Conservation (phyloP, 2,797 vertebrate species). For the Sebastiscus albofasciatus region DNA sequence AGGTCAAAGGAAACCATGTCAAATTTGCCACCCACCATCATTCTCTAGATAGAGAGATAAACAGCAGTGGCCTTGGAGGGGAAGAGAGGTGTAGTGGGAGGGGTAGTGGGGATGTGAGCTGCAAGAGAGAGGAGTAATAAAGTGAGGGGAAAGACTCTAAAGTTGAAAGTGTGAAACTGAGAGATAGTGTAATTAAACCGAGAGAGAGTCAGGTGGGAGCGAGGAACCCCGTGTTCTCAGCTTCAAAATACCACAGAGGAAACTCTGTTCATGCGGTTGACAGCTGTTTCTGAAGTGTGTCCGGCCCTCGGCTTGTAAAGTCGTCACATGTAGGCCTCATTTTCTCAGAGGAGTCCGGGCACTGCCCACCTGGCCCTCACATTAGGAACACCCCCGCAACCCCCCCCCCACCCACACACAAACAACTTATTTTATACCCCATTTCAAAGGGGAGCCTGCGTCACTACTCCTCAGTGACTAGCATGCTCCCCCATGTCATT, state of each 20-base stretch:
- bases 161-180: constrained; percentile 46
- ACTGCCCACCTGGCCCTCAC: constrained; percentile 68
- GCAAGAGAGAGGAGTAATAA: constrained; percentile 20
- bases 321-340: constrained; percentile 68
- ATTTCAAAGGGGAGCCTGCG: constrained; percentile 69
- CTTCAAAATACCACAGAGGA: constrained; percentile 62
- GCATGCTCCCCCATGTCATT: constrained; percentile 47
- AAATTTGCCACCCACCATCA: constrained; percentile 83
- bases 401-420: constrained; percentile 26
- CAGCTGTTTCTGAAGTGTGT: constrained; percentile 79
- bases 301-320: constrained; percentile 78
- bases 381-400: constrained; percentile 45
- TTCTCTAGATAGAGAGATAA: constrained; percentile 69
- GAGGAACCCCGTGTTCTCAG: constrained; percentile 36
- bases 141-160: background rate
- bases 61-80: constrained; percentile 55
- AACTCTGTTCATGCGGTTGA: constrained; percentile 67
- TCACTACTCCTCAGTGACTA: constrained; percentile 57
- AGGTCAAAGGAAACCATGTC: constrained; percentile 84
- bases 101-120: background rate
- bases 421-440: constrained; percentile 66
- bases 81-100: constrained; percentile 33
- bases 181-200: constrained; percentile 45
- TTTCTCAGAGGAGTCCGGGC: constrained; percentile 67
- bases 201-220: constrained; percentile 23